Evolutionary conservation across 2,797 vertebrate genomes (phyloP), one percentile per base, ranked within the genome.

Genomic region (Lagocephalus sceleratus): DNA sequence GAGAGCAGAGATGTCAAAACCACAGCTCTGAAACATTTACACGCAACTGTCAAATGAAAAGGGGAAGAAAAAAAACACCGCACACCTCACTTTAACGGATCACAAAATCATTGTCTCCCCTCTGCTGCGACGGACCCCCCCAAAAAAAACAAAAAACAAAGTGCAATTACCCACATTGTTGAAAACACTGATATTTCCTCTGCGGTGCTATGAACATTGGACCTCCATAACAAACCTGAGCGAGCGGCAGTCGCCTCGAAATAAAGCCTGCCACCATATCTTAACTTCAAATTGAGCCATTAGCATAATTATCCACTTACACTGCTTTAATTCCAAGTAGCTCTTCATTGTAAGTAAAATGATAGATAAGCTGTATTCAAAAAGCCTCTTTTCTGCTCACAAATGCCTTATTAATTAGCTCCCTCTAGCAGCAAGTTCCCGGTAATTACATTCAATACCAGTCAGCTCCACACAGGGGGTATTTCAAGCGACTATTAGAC

Each of bases 381-480:
- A 87, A 85, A 79, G 80, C 67, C 82, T 84, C 76, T 84, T 83
- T 82, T 59, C 68, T 75, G 66, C 80, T 87, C 68, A 72, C 73
- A 79, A 88, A 87, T 83, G 81, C 77, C 81, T 88, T 83, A 89
- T 80, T 90, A 91, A 91, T 91, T 85, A 90, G 87, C 89, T 89
- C 89, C 89, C 88, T 88, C 89, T 91, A 89, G 89, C 88, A 87
- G 26, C 51, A 70, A 62, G 69, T 78, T 75, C 58, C 47, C 62
- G 77, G 85, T 76, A 84, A 88, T 87, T 89, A 82, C 87, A 85
- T 76, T 83, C 67, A 78, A 56, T 49, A 56, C 57, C 66, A 55
- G 68, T 69, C 61, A 54, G 49, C 23, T 54, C 52, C 55, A 57
- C 54, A 64, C 32, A 54, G 68, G 56, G 57, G 61, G 49, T 60